These are phyloP conservation scores for Lepus timidus DNA, from an alignment of 2,113 vertebrate species.

Conservation along the genomic window DNA sequence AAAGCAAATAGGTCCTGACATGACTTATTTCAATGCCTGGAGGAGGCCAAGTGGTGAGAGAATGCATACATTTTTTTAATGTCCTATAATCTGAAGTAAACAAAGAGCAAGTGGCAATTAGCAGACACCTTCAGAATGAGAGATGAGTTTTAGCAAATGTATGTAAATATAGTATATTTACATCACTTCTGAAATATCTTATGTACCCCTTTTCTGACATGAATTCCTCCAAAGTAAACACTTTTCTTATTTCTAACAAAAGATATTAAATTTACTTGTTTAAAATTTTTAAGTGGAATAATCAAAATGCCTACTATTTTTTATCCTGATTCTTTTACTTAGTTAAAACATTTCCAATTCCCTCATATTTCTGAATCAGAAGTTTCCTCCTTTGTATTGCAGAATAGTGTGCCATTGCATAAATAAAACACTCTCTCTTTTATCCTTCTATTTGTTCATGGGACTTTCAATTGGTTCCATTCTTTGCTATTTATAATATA, in stretches of 20 bases:
- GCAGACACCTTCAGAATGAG: not conserved
- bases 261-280: not conserved
- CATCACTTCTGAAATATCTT: not conserved
- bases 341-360: not conserved
- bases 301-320: not conserved
- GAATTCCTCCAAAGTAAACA: not conserved
- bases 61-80: not conserved
- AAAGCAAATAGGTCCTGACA: not conserved
- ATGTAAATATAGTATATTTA: not conserved
- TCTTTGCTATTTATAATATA: not conserved
- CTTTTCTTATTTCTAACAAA: not conserved
- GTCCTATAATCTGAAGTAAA: not conserved
- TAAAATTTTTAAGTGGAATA: not conserved
- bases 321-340: not conserved
- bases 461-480: not conserved
- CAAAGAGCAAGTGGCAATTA: not conserved
- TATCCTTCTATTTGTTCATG: not conserved
- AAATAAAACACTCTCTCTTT: not conserved
- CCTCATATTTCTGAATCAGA: not conserved
- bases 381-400: not conserved
- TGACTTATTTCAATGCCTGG: not conserved
- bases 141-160: not conserved
- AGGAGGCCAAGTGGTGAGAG: not conserved
- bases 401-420: not conserved
- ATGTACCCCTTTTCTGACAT: not conserved